A percentile compares a stretch with the other conserved stretches of the same genome.
phyloP scores from a whole-genome alignment of 1,140 invertebrate species.

The Drosophila ohnishii region DNA sequence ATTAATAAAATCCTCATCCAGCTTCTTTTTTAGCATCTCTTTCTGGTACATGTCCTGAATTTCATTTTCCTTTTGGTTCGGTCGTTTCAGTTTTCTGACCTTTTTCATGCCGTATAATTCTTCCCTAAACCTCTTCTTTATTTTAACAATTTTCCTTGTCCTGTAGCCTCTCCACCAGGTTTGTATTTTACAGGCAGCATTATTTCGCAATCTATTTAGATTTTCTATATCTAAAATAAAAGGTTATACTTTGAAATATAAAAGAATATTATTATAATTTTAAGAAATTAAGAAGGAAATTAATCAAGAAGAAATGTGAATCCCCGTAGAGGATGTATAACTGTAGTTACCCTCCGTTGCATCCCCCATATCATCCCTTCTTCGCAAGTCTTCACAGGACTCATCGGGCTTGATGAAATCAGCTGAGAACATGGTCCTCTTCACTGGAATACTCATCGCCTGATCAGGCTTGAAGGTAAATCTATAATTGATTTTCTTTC shows the following conservation, averaged over 20 bases:
- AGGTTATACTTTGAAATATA: neutral
- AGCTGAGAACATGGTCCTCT: conserved; percentile 68
- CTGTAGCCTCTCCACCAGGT: conserved; percentile 83
- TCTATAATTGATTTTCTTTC: conserved; percentile 61
- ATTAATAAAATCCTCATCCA: conserved; percentile 84
- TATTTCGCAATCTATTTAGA: conserved; percentile 14
- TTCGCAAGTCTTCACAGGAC: conserved; percentile 47
- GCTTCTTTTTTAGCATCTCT: conserved; percentile 65
- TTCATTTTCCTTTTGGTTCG: conserved; percentile 38
- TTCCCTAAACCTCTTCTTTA: conserved; percentile 76
- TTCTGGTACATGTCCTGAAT: conserved; percentile 83
- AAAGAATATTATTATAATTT: too few relatives aligned
- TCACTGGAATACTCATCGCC: conserved; percentile 72
- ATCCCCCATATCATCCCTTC: conserved; percentile 20
- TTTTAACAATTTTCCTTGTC: conserved; percentile 72
- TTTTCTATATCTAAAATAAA: conserved; percentile 28
- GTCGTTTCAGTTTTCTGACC: conserved; percentile 62
- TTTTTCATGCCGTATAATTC: conserved; percentile 83
- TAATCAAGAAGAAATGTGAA: too few relatives aligned
- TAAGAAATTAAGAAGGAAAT: too few relatives aligned
- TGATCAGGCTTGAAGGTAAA: conserved; percentile 75
- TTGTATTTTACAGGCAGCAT: conserved; percentile 84
- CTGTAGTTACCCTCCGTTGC: conserved; percentile 17
- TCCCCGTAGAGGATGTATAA: neutral
- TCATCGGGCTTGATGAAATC: conserved; percentile 62